Base-by-base conservation (phyloP, 2,888 invertebrate genomes). In the Empis stercorea region DNA sequence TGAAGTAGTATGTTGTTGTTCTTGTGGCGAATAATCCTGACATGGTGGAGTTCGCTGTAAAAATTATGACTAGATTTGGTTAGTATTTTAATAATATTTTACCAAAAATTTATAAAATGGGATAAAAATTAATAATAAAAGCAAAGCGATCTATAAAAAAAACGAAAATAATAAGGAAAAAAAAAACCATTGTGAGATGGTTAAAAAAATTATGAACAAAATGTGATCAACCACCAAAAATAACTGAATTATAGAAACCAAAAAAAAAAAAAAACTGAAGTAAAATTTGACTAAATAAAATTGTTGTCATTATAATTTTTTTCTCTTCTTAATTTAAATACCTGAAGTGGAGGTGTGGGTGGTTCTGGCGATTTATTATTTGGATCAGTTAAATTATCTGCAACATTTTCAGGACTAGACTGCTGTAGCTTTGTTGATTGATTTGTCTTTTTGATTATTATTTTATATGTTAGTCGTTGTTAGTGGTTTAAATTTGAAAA, bases 331-430 rank as follows among this genome's bases (percentile, higher is more conserved):
- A 23, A 10, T 23, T 30, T 37, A 52, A 48, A 55, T 65, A 73
- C 73, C 66, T 73, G 63, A 51, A 58, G 52, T 48, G 63, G 54
- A 46, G 57, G 63, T 49, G 64, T 63, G 50, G 63, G 58, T 43
- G 62, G 61, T 54, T 59, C 56, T 44, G 62, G 61, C 43, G 57
- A 52, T 48, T 59, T 59, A 52, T 55, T 59, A 51, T 58, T 56
- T 45, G 59, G 55, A 53, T 63, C 63, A 54, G 57, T 60, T 52
- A 58, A 53, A 53, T 56, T 58, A 51, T 63, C 64, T 52, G 62
- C 63, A 46, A 67, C 70, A 52, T 65, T 61, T 55, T 71, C 72
- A 41, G 71, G 68, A 58, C 68, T 71, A 54, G 61, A 63, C 55
- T 68, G 68, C 51, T 66, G 68, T 38, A 51, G 46, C 54, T 49